Percentiles rank a stretch among this genome's conserved stretches.
Evolutionary conservation across 2,888 invertebrate species (phyloP).

Genomic region (Amphipoea lucens): DNA sequence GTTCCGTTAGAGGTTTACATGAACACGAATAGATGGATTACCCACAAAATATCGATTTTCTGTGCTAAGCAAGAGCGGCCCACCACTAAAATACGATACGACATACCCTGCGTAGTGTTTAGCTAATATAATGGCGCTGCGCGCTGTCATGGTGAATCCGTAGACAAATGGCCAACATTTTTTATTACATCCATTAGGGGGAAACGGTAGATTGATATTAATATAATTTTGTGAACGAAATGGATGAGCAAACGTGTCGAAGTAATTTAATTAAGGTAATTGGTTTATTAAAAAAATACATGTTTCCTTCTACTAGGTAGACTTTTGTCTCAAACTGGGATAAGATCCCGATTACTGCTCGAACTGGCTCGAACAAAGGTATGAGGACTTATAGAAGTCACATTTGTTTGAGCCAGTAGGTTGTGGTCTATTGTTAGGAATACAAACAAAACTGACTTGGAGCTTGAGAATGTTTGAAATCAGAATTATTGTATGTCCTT

Average conservation of each 20-base stretch:
- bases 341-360: background rate
- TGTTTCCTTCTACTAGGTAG: background rate
- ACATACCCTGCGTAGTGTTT: constrained; percentile 61
- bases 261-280: constrained; percentile 33
- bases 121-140: constrained; percentile 65
- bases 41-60: background rate
- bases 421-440: background rate
- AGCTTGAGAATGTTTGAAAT: background rate
- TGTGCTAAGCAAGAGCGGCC: background rate
- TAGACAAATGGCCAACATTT: constrained; percentile 64
- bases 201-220: constrained; percentile 42
- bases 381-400: background rate
- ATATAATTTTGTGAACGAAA: constrained; percentile 41
- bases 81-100: constrained; percentile 47
- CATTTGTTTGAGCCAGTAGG: no score
- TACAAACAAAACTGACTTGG: constrained; percentile 1
- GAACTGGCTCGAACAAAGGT: background rate
- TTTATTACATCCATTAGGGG: constrained; percentile 53
- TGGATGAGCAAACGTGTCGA: constrained; percentile 44
- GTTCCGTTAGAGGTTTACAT: background rate
- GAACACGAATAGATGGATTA: background rate
- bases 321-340: background rate
- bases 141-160: constrained; percentile 61
- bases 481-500: background rate
- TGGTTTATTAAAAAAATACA: constrained; percentile 21